Conservation (phyloP, 2,797 vertebrate species). For the Protosalanx chinensis region DNA sequence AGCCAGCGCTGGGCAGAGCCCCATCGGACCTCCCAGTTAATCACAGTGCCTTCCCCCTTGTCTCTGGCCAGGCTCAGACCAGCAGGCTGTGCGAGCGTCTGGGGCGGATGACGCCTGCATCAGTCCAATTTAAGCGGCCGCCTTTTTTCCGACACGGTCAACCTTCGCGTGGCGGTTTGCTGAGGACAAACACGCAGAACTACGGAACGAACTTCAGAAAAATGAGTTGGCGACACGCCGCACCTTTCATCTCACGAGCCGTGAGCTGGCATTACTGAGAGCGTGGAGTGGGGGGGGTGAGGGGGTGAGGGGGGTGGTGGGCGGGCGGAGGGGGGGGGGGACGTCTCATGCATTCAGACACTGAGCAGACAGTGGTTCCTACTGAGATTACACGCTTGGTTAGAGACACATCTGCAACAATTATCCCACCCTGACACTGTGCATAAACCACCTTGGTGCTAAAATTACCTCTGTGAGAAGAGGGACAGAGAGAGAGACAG, state of each 20-base stretch:
- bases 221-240: constrained; percentile 9
- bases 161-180: background rate
- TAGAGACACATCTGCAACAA: constrained; percentile 13
- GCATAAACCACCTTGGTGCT: background rate
- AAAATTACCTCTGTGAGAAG: background rate
- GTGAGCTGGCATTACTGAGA: background rate
- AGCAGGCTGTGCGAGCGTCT: background rate
- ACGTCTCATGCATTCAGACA: background rate
- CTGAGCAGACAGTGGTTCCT: background rate
- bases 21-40: background rate
- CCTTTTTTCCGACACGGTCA: background rate
- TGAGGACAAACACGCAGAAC: background rate
- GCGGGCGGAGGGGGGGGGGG: too few relatives aligned
- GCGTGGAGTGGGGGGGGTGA: too few relatives aligned
- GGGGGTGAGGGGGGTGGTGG: too few relatives aligned
- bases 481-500: background rate
- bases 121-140: background rate
- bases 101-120: background rate
- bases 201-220: background rate
- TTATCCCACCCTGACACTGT: constrained; percentile 1
- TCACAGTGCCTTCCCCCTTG: background rate
- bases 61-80: background rate
- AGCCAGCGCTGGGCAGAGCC: background rate
- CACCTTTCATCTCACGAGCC: constrained; percentile 30
- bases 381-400: constrained; percentile 12